Evolutionary conservation across 1,140 invertebrate species (phyloP), one percentile per base, ranked within the genome.

Genomic region (Pseudomyrmex cubaensis): DNA sequence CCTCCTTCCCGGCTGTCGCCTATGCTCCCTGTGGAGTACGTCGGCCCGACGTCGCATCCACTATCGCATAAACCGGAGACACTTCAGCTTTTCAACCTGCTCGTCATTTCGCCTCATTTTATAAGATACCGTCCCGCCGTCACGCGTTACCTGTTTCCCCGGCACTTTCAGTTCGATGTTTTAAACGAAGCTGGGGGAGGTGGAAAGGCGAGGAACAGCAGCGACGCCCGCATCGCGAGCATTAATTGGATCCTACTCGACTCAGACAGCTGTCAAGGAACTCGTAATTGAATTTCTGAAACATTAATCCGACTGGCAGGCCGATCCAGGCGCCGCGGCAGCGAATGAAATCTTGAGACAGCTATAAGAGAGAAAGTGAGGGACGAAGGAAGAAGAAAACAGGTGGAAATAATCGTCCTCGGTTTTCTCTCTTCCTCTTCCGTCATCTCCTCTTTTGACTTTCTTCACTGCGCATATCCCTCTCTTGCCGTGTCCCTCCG

Each of bases 281-380:
- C 61, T 80, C 77, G 83, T 88, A 90, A 90, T 87, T 88, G 85
- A 87, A 83, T 90, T 90, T 85, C 87, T 84, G 78, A 87, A 72
- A 85, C 88, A 88, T 90, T 90, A 90, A 76, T 84, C 61, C 77
- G 50, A 84, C 83, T 73, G 82, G 78, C 70, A 89, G 70, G 75
- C 77, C 76, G 76, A 80, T 80, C 76, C 66, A 80, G 35, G 35
- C 35, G 35, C 7, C 35, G 44, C 64, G 22, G 66, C 66, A 67
- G 66, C 66, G 76, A 80, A 72, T 80, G 76, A 80, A 80, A 80
- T 80, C 66, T 80, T 80, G 76, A 72, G 76, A 80, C 52, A 76
- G 61, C 59, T 52, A 46, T 54, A 57, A 69, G 74, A 83, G 62
- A 5, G 74, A 77, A 67, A 83, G 63, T 67, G 61, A 48, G 44